phyloP scores from a whole-genome alignment of 2,113 vertebrate species.

The Xiphorhynchus elegans region DNA sequence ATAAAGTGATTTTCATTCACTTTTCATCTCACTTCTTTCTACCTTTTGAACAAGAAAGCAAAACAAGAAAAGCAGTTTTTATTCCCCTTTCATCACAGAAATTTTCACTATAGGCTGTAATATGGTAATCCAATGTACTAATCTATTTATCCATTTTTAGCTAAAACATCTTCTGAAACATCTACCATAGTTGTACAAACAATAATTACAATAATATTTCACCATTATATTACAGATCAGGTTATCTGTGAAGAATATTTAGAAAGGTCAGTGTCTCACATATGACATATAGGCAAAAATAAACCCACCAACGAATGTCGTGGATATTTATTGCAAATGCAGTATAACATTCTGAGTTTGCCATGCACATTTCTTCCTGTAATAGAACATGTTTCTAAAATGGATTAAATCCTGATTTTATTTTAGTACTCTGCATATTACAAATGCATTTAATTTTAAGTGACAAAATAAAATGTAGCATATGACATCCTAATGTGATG shows the following conservation, averaged over 20 bases:
- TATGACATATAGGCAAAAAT: not conserved
- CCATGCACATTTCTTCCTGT: not conserved
- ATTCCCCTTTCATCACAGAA: not conserved
- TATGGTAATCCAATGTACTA: not conserved
- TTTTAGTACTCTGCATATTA: constrained; percentile 63
- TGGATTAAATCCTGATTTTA: constrained; percentile 58
- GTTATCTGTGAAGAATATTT: constrained; percentile 20
- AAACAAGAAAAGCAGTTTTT: not conserved
- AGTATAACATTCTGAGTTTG: not conserved
- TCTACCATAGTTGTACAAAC: not conserved
- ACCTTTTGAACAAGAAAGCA: not conserved
- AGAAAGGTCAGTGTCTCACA: constrained; percentile 35
- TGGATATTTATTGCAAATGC: constrained; percentile 60
- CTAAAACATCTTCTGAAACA: not conserved
- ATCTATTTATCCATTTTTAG: not conserved
- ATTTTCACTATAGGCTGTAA: not conserved
- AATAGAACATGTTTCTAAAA: constrained; percentile 48
- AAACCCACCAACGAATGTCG: not conserved
- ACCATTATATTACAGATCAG: not conserved
- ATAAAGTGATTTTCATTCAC: not conserved
- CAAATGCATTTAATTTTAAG: constrained; percentile 69
- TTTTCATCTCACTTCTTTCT: not conserved
- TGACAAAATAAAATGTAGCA: constrained; percentile 65
- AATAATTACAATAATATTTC: constrained; percentile 46
- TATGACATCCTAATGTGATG: constrained; percentile 33